Evolutionary conservation across 2,113 vertebrate species (phyloP), one percentile per base, ranked within the genome.

Genomic region (Crypturellus undulatus): DNA sequence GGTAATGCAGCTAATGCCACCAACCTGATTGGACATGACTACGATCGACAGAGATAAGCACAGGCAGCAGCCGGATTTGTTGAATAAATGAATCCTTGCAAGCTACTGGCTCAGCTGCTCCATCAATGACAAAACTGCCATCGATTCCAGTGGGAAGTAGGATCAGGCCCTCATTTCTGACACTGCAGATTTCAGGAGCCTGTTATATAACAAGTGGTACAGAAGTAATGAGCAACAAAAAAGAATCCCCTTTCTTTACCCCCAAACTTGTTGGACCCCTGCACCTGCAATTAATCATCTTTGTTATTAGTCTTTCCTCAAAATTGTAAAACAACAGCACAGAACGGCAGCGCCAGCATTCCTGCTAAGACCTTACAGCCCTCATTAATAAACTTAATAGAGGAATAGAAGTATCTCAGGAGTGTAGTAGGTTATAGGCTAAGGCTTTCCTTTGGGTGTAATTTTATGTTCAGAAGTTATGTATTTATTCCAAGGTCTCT

Each of bases 61-160:
- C 90, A 93, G 94, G 95, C 77, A 97, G 91, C 78, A 95, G 92
- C 58, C 40, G 89, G 88, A 94, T 96, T 86, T 93, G 93, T 95
- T 90, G 83, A 96, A 96, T 96, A 97, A 96, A 96, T 96, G 85
- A 94, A 96, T 96, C 90, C 88, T 96, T 95, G 82, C 76, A 93
- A 95, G 77, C 84, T 72, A 86, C 90, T 94, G 81, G 88, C 93
- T 90, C 79, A 84, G 88, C 95, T 96, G 90, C 83, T 96, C 92
- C 95, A 97, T 95, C 92, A 96, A 86, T 89, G 94, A 96, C 94
- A 96, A 76, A 95, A 84, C 43, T 62, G 72, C 40, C 90, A 94
- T 91, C 73, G 88, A 96, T 90, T 94, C 89, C 90, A 93, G 79
- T 26, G 78, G 54, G 83, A 92, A 82, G 90, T 54, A 73, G 88